These are phyloP conservation scores for Mesaphorura yosii DNA, from an alignment of 1,140 invertebrate species.

Conservation along the genomic window DNA sequence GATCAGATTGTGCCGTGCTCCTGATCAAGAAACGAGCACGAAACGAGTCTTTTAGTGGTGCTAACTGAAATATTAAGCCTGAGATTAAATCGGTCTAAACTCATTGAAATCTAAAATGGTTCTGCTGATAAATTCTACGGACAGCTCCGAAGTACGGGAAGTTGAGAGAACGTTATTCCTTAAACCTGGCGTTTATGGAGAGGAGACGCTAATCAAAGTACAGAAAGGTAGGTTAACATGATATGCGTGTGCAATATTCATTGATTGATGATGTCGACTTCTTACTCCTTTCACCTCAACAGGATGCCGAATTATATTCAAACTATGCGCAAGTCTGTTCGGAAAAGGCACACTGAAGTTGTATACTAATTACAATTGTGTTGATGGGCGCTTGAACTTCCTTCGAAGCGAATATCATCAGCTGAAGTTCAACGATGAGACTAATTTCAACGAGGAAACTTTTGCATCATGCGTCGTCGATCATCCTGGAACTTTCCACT, in stretches of 20 bases:
- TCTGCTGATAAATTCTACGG: no score
- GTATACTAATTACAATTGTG: background rate
- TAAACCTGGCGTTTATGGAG: background rate
- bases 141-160: no score
- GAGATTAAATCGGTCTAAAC: no score
- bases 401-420: no score
- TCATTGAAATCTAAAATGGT: no score
- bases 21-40: no score
- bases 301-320: no score
- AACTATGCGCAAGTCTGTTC: background rate
- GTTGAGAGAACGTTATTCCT: background rate
- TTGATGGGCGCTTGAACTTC: background rate
- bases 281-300: no score
- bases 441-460: slow-evolving; percentile 18
- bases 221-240: background rate
- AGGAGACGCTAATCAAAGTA: background rate
- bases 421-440: background rate
- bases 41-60: no score
- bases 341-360: background rate
- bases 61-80: no score
- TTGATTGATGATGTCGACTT: background rate
- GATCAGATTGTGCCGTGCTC: no score
- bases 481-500: slow-evolving; percentile 20
- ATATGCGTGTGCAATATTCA: background rate
- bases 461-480: slow-evolving; percentile 2